Evolutionary conservation across 2,113 vertebrate genomes (phyloP), one percentile per base, ranked within the genome.

Genomic region (Lethenteron reissneri): DNA sequence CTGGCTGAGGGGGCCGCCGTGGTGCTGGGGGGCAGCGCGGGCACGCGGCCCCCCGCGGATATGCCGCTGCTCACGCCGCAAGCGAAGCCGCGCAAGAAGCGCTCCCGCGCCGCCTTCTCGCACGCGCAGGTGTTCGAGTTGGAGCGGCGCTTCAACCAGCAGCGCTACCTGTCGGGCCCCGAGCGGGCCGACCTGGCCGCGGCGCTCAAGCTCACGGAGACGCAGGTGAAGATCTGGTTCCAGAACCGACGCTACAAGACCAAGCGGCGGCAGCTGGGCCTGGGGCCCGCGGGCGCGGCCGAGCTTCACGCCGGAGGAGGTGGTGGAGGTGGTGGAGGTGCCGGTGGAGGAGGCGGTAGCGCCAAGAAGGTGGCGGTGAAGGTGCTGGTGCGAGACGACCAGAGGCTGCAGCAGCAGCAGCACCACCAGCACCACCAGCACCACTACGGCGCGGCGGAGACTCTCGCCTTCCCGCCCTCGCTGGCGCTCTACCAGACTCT

Each of bases 171-270:
- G 71, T 97, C 92, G 2, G 94, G 92, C 10, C 94, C 94, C 1
- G 94, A 97, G 78, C 85, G 94, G 25, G 94, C 92, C 2, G 94
- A 97, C 78, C 82, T 99, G 77, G 94, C 94, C 8, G 89, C 94
- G 74, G 92, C 92, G 2, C 82, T 99, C 72, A 96, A 99, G 76
- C 89, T 99, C 75, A 99, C 92, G 57, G 94, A 97, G 82, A 97
- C 94, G 8, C 94, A 97, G 80, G 94, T 92, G 78, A 97, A 97
- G 80, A 97, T 99, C 79, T 99, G 94, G 94, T 95, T 99, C 82
- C 94, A 99, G 82, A 97, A 96, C 83, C 90, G 94, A n/a, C 83
- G 94, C 64, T 97, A 99, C 81, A 99, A 99, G 81, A 99, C 94
- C 77, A 99, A 99, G 76, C 82, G 94, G 72, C 84, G 92, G 73